Conservation (phyloP, 2,113 vertebrate species). For the Pseudolaguvia tuberculata region DNA sequence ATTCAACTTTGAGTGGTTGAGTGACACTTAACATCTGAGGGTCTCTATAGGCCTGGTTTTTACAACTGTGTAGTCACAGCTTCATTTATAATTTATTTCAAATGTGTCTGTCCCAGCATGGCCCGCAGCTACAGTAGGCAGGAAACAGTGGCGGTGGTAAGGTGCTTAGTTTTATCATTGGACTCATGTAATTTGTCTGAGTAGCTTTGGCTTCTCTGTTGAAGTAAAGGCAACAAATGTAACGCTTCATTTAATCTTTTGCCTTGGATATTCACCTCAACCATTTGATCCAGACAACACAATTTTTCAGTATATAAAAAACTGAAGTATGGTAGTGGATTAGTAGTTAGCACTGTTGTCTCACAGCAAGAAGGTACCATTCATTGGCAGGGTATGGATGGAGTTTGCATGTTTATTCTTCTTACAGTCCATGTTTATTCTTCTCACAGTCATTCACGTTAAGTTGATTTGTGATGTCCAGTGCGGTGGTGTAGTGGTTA, state of each 20-base stretch:
- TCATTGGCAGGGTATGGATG: too few species aligned
- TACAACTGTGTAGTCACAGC: slow-evolving; percentile 34
- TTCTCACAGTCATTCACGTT: too few species aligned
- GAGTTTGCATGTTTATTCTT: too few species aligned
- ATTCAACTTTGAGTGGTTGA: slow-evolving; percentile 13
- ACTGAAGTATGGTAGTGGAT: neutral
- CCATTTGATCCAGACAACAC: neutral
- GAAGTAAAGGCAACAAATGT: neutral
- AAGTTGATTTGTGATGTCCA: too few species aligned
- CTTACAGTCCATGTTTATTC: too few species aligned
- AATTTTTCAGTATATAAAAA: neutral
- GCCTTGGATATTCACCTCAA: neutral
- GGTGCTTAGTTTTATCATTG: neutral
- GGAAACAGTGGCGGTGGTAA: neutral
- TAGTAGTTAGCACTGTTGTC: too few species aligned
- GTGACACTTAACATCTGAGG: slow-evolving; percentile 18
- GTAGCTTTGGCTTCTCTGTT: neutral
- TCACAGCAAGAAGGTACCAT: too few species aligned
- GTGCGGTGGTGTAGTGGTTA: too few species aligned
- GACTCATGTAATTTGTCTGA: neutral
- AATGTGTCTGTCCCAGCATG: slow-evolving; percentile 1
- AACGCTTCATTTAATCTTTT: neutral
- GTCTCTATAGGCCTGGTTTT: slow-evolving; percentile 10
- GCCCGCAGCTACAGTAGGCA: slow-evolving; percentile 1
- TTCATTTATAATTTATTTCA: slow-evolving; percentile 28